A percentile compares a stretch with the other conserved stretches of the same genome.
phyloP scores from a whole-genome alignment of 2,797 vertebrate species.

The Perdix hodgsoniae region DNA sequence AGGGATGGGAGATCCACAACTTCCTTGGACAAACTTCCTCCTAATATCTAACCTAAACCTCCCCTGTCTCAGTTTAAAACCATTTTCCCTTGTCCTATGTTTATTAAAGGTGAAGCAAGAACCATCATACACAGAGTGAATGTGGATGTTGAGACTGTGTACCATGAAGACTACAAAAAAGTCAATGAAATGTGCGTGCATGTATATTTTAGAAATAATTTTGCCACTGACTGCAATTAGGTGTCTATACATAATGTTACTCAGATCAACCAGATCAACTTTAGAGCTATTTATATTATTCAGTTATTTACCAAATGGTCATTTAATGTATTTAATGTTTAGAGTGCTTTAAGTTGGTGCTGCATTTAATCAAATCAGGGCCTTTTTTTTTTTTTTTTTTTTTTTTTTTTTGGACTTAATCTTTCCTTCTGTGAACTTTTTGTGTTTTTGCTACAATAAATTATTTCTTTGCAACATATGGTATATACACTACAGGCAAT shows the following conservation, averaged over 20 bases:
- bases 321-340: not conserved
- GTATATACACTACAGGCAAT: not conserved
- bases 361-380: not conserved
- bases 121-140: not conserved
- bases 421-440: not conserved
- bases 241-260: too few species aligned
- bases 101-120: not conserved
- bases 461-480: not conserved
- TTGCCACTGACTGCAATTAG: not conserved
- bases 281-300: not conserved
- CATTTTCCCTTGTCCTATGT: too few species aligned
- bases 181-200: accelerated
- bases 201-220: not conserved
- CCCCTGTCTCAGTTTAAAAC: too few species aligned
- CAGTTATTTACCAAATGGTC: not conserved
- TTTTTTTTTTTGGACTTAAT: not conserved
- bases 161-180: not conserved
- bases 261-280: not conserved
- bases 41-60: too few species aligned
- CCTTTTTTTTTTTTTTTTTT: not conserved
- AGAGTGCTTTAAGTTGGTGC: not conserved
- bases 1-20: too few species aligned
- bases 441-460: not conserved
- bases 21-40: too few species aligned
- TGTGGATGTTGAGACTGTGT: not conserved